Conservation (phyloP, 1,140 invertebrate species). For the Heliconius hermathena region DNA sequence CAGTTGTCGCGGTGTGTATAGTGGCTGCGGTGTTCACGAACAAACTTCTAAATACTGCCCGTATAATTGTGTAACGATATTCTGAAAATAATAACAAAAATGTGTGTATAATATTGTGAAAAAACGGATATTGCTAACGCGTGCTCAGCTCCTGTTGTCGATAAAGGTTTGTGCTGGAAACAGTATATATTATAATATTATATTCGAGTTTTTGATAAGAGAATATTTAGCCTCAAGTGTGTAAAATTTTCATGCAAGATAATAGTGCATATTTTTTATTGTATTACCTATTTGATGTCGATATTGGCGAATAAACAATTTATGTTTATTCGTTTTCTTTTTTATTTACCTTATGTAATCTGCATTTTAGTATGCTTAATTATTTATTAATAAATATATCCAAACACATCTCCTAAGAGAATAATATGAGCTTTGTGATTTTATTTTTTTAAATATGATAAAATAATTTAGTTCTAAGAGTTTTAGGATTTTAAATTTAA, state of each 20-base stretch:
- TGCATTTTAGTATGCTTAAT: no score
- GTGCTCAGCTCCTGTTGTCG: neutral
- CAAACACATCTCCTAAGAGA: no score
- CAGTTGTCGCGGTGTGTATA: slow-evolving; percentile 25
- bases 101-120: slow-evolving; percentile 43
- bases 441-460: no score
- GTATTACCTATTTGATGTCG: neutral
- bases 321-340: neutral
- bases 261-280: neutral
- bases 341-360: neutral
- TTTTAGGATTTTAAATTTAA: no score
- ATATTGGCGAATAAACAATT: neutral
- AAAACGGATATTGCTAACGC: neutral
- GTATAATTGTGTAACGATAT: slow-evolving; percentile 12
- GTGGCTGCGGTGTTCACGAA: neutral
- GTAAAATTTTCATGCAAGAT: neutral
- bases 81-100: slow-evolving; percentile 50
- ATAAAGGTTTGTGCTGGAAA: neutral
- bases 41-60: slow-evolving; percentile 6
- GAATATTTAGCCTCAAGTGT: neutral
- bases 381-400: no score
- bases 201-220: neutral
- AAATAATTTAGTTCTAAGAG: no score
- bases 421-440: no score
- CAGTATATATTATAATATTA: neutral